A percentile compares a stretch with the other conserved stretches of the same genome.
phyloP scores from a whole-genome alignment of 2,888 invertebrate species.

The Drosophila nr. perissopoda region DNA sequence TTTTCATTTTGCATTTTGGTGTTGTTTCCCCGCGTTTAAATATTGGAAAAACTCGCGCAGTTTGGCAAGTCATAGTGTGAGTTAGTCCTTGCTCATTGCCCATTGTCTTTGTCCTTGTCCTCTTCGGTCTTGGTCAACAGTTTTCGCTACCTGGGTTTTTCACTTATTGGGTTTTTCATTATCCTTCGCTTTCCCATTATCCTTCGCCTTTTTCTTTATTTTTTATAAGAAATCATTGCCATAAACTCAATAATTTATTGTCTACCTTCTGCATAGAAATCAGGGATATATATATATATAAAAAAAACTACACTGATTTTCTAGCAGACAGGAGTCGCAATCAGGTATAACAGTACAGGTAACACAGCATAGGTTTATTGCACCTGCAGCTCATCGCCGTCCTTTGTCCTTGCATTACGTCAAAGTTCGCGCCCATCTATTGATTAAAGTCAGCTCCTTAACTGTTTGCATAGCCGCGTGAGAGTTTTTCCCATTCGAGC shows the following conservation, averaged over 20 bases:
- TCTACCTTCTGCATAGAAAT: conserved; percentile 67
- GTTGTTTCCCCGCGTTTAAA: conserved; percentile 52
- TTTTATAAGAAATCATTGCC: conserved; percentile 58
- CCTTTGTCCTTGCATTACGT: conserved; percentile 42
- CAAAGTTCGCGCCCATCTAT: conserved; percentile 60
- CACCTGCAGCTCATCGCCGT: conserved; percentile 59
- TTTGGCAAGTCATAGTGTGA: conserved; percentile 62
- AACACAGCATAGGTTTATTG: conserved; percentile 28
- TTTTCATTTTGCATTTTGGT: conserved; percentile 36
- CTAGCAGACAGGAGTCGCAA: conserved; percentile 12
- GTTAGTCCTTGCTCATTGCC: conserved; percentile 8
- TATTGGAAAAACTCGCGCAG: conserved; percentile 45
- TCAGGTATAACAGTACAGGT: conserved; percentile 39
- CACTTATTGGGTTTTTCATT: conserved; percentile 70
- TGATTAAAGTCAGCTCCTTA: conserved; percentile 28
- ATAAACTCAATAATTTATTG: conserved; percentile 74
- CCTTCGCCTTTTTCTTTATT: not conserved
- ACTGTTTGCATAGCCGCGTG: conserved; percentile 51
- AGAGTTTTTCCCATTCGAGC: conserved; percentile 36
- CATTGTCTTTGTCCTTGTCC: conserved; percentile 36
- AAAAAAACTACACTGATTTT: conserved; percentile 34
- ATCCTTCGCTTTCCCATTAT: conserved; percentile 50
- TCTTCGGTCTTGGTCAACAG: conserved; percentile 49
- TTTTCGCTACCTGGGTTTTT: conserved; percentile 39
- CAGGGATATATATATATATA: conserved; percentile 23